phyloP scores from a whole-genome alignment of 2,797 vertebrate genomes.

The Lacerta agilis region DNA sequence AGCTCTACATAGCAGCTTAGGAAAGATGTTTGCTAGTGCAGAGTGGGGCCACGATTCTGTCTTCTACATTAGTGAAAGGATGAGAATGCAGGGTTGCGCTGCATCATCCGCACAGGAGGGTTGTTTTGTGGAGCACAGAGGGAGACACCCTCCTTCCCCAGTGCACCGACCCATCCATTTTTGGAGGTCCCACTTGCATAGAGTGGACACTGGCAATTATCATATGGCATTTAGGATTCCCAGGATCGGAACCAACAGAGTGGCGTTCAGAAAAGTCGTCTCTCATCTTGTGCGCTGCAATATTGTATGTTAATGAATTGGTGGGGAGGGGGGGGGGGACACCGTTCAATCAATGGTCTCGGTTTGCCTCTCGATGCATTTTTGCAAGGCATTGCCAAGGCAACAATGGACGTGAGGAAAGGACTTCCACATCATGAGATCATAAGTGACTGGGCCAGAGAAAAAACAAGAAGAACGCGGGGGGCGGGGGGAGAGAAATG shows the following conservation, averaged over 20 bases:
- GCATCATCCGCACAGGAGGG: not conserved
- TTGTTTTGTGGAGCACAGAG: not conserved
- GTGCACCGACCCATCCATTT: not conserved
- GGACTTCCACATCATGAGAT: conserved; percentile 1
- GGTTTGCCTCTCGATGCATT: conserved; percentile 18
- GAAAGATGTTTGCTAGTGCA: not conserved
- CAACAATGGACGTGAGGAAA: conserved; percentile 25
- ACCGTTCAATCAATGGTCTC: not conserved
- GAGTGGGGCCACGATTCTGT: not conserved
- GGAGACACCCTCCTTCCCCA: not conserved
- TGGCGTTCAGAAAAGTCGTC: conserved; percentile 17
- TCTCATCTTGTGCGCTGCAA: conserved; percentile 30
- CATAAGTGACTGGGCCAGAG: conserved; percentile 40
- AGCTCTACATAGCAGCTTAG: not conserved
- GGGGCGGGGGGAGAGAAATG: not conserved
- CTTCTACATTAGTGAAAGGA: not conserved
- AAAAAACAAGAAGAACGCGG: conserved; percentile 20
- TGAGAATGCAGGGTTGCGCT: not conserved
- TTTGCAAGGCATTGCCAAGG: conserved; percentile 26
- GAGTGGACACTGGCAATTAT: not conserved
- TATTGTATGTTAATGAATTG: not conserved
- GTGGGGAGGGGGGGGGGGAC: too few relatives aligned
- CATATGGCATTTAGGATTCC: not conserved
- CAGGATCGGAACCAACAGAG: accelerated
- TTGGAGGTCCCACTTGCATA: not conserved